Conservation (phyloP, 2,888 invertebrate species). For the Horisme vitalbata region DNA sequence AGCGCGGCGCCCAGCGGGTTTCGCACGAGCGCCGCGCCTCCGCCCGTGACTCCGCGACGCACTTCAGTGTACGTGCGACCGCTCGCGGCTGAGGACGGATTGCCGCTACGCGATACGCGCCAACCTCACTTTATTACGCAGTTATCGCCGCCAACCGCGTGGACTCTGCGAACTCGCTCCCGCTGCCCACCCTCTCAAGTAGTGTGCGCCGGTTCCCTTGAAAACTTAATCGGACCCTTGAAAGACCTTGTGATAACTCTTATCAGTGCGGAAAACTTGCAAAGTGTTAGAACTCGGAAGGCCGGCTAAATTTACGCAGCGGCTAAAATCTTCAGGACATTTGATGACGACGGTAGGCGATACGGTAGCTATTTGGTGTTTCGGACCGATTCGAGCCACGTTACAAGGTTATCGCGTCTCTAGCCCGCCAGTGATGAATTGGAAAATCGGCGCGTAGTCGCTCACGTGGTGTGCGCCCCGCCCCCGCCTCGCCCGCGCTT, state of each 20-base stretch:
- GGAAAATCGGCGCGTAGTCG: constrained; percentile 82
- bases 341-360: constrained; percentile 59
- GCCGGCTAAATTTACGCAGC: constrained; percentile 56
- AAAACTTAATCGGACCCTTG: constrained; percentile 35
- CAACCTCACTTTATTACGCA: constrained; percentile 74
- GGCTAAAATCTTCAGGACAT: constrained; percentile 52
- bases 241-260: constrained; percentile 64
- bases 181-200: constrained; percentile 33
- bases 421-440: constrained; percentile 80
- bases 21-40: constrained; percentile 68
- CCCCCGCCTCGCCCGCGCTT: constrained; percentile 75
- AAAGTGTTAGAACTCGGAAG: constrained; percentile 63
- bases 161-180: constrained; percentile 57
- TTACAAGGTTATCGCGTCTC: constrained; percentile 81
- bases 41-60: constrained; percentile 38
- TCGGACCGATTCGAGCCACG: constrained; percentile 69
- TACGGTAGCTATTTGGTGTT: constrained; percentile 65
- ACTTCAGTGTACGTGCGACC: constrained; percentile 78
- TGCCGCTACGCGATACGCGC: constrained; percentile 54
- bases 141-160: constrained; percentile 75
- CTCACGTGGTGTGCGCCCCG: constrained; percentile 80
- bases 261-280: constrained; percentile 74
- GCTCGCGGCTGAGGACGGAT: constrained; percentile 68
- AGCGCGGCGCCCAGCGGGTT: constrained; percentile 65
- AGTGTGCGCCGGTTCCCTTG: constrained; percentile 27